These are phyloP conservation scores for Diachasma alloeum DNA, from an alignment of 1,140 invertebrate genomes.

Conservation along the genomic window DNA sequence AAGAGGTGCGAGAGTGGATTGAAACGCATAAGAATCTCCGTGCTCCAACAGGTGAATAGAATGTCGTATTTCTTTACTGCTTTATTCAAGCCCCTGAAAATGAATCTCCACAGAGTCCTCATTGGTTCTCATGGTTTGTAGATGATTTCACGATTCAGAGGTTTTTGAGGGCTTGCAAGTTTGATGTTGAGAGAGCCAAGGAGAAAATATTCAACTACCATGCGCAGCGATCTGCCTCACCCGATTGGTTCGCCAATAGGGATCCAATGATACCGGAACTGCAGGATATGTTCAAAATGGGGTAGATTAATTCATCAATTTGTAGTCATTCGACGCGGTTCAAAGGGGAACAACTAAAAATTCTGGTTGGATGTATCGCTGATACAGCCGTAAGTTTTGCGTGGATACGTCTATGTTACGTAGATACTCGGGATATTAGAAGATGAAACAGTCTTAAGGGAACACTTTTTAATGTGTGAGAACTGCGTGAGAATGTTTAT, in stretches of 20 bases:
- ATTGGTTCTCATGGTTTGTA: too few relatives aligned
- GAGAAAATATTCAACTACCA: constrained; percentile 69
- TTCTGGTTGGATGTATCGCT: too few relatives aligned
- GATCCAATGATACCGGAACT: constrained; percentile 69
- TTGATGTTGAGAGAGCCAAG: constrained; percentile 67
- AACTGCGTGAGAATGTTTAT: too few relatives aligned
- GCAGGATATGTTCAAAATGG: constrained; percentile 68
- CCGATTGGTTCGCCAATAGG: constrained; percentile 71
- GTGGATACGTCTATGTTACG: too few relatives aligned
- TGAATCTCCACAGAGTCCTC: too few relatives aligned
- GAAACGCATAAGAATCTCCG: constrained; percentile 34
- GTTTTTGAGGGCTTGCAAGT: constrained; percentile 72
- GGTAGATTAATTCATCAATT: constrained; percentile 44
- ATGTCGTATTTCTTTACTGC: not conserved
- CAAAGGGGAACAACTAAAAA: not conserved
- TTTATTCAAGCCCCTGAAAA: too few relatives aligned
- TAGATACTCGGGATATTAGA: too few relatives aligned
- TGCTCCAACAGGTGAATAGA: constrained; percentile 44
- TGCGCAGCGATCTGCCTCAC: constrained; percentile 62
- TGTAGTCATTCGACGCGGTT: not conserved
- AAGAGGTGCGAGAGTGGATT: constrained; percentile 50
- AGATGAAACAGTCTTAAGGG: too few relatives aligned
- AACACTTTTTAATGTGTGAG: too few relatives aligned
- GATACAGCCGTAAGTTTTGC: too few relatives aligned
- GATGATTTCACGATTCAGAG: constrained; percentile 68